A percentile compares a stretch with the other conserved stretches of the same genome.
phyloP scores from a whole-genome alignment of 2,797 vertebrate species.

The Sebastes matsubarae region DNA sequence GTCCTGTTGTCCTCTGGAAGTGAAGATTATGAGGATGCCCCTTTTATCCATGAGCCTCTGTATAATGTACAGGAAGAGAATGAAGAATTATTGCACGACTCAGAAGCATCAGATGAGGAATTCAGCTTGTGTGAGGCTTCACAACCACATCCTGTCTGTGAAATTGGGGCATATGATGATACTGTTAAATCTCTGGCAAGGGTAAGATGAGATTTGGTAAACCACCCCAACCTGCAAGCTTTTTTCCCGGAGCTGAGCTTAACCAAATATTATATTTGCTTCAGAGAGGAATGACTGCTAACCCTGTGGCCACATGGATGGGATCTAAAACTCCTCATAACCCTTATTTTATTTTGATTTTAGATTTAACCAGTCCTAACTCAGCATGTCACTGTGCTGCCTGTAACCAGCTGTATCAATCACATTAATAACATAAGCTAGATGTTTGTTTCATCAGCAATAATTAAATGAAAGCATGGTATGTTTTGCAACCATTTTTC shows the following conservation, averaged over 20 bases:
- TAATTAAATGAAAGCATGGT: constrained; percentile 51
- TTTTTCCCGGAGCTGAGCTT: constrained; percentile 57
- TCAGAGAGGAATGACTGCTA: constrained; percentile 65
- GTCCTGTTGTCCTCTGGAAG: constrained; percentile 70
- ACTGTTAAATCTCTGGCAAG: constrained; percentile 83
- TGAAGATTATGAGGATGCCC: constrained; percentile 79
- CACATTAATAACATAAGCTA: background rate
- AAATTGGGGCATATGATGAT: constrained; percentile 64
- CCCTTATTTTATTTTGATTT: constrained; percentile 50
- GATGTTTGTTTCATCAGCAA: background rate
- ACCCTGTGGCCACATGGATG: constrained; percentile 51
- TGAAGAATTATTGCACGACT: constrained; percentile 26
- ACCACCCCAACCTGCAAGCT: constrained; percentile 50
- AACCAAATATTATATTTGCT: constrained; percentile 43
- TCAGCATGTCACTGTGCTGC: constrained; percentile 64
- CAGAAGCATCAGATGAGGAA: constrained; percentile 63
- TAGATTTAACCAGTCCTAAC: constrained; percentile 36
- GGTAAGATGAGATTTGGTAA: constrained; percentile 83
- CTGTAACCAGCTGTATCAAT: constrained; percentile 23
- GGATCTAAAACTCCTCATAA: constrained; percentile 37
- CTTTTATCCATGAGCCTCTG: constrained; percentile 79
- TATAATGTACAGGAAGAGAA: constrained; percentile 26
- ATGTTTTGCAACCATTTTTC: constrained; percentile 27
- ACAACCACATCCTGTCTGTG: constrained; percentile 69
- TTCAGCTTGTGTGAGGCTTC: constrained; percentile 75